These are phyloP conservation scores for Biston betularia DNA, from an alignment of 2,888 invertebrate genomes.

Conservation along the genomic window DNA sequence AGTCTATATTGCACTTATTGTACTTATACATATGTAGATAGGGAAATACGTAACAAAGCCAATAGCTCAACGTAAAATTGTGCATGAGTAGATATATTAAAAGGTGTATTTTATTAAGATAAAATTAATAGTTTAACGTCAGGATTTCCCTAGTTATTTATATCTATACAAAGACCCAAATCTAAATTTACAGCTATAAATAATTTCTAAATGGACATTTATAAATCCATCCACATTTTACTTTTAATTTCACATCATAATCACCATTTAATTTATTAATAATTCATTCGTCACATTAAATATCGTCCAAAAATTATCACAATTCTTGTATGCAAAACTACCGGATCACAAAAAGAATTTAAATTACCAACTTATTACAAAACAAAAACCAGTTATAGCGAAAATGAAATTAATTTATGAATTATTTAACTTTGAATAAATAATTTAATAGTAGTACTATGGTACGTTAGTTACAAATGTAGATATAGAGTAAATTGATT, in stretches of 20 bases:
- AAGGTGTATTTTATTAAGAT: too few species aligned
- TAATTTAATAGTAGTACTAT: conserved; percentile 1
- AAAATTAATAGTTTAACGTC: too few species aligned
- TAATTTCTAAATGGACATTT: too few species aligned
- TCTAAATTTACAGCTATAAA: not conserved
- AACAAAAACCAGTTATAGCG: conserved; percentile 21
- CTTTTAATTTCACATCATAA: not conserved
- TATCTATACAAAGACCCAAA: not conserved
- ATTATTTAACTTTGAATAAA: conserved; percentile 26
- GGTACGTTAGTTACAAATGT: conserved; percentile 14
- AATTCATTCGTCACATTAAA: conserved; percentile 1
- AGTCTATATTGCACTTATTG: too few species aligned
- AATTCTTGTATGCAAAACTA: conserved; percentile 46
- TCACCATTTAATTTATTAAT: conserved; percentile 1
- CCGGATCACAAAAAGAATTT: conserved; percentile 36
- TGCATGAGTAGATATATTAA: too few species aligned
- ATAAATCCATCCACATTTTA: not conserved
- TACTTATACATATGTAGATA: too few species aligned
- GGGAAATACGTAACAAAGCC: too few species aligned
- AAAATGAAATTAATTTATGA: conserved; percentile 27
- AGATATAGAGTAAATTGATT: conserved; percentile 34
- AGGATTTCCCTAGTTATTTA: not conserved
- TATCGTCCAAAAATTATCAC: conserved; percentile 41
- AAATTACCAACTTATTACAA: conserved; percentile 31
- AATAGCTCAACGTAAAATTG: too few species aligned